phyloP scores from a whole-genome alignment of 1,140 invertebrate genomes.

The Luehdorfia chinensis region DNA sequence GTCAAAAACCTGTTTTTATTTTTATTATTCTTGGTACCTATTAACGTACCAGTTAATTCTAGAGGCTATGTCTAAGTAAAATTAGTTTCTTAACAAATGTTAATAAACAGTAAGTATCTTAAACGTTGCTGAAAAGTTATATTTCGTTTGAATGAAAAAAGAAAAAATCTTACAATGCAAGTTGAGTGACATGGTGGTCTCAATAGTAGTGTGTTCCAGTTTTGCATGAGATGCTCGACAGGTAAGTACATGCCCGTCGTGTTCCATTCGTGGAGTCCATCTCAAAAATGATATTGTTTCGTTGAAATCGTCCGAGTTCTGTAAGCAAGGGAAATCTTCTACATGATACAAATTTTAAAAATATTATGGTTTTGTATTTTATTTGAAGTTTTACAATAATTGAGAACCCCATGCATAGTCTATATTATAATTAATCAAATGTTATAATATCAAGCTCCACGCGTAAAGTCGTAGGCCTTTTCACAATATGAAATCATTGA shows the following conservation, averaged over 20 bases:
- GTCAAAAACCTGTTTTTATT: too few relatives aligned
- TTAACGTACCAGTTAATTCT: too few relatives aligned
- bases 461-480: too few relatives aligned
- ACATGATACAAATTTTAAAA: background rate
- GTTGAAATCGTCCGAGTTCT: constrained; percentile 89
- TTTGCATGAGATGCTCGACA: constrained; percentile 81
- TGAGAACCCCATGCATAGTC: too few relatives aligned
- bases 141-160: constrained; percentile 8
- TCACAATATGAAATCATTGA: too few relatives aligned
- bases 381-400: too few relatives aligned
- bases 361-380: background rate
- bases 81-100: too few relatives aligned
- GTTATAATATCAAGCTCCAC: too few relatives aligned
- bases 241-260: constrained; percentile 86
- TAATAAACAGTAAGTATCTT: background rate
- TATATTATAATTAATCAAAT: too few relatives aligned
- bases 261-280: constrained; percentile 84
- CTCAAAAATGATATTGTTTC: constrained; percentile 86
- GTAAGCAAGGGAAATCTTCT: constrained; percentile 27
- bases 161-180: constrained; percentile 86
- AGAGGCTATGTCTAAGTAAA: too few relatives aligned
- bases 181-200: constrained; percentile 89
- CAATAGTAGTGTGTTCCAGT: constrained; percentile 84
- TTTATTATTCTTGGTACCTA: too few relatives aligned
- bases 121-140: constrained; percentile 4